A percentile compares a stretch with the other conserved stretches of the same genome.
phyloP scores from a whole-genome alignment of 2,888 invertebrate species.

The Meloe dianella region DNA sequence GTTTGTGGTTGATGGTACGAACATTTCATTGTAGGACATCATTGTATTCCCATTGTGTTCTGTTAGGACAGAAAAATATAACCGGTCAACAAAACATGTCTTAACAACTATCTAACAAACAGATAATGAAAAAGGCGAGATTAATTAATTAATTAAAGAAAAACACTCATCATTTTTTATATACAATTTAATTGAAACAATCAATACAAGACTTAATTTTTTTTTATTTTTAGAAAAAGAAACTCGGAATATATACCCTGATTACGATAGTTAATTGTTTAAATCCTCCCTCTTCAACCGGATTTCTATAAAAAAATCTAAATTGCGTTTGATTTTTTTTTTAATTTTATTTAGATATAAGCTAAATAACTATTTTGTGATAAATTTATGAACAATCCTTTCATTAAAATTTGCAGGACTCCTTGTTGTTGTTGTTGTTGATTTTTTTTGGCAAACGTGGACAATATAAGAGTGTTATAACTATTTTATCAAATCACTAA shows the following conservation, averaged over 20 bases:
- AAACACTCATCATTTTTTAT: constrained; percentile 24
- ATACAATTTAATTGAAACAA: constrained; percentile 44
- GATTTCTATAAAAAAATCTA: background rate
- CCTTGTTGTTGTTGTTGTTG: too few species aligned
- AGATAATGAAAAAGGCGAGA: background rate
- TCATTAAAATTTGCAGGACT: background rate
- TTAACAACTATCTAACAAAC: constrained; percentile 6
- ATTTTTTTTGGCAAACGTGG: constrained; percentile 14
- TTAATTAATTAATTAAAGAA: background rate
- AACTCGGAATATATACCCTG: constrained; percentile 54
- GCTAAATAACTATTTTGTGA: background rate
- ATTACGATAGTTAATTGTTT: constrained; percentile 41
- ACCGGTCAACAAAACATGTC: background rate
- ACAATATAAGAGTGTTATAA: constrained; percentile 18
- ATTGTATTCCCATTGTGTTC: constrained; percentile 32
- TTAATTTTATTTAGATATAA: background rate
- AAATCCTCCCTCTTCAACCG: background rate
- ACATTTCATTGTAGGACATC: constrained; percentile 83
- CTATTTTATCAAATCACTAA: constrained; percentile 22
- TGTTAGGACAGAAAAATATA: constrained; percentile 47
- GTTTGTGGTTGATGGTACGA: constrained; percentile 72
- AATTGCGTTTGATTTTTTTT: too few species aligned
- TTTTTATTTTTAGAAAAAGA: constrained; percentile 41
- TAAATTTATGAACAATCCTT: background rate
- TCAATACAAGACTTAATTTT: constrained; percentile 42